Conservation (phyloP, 2,888 invertebrate genomes). For the Dynastes hyllus region DNA sequence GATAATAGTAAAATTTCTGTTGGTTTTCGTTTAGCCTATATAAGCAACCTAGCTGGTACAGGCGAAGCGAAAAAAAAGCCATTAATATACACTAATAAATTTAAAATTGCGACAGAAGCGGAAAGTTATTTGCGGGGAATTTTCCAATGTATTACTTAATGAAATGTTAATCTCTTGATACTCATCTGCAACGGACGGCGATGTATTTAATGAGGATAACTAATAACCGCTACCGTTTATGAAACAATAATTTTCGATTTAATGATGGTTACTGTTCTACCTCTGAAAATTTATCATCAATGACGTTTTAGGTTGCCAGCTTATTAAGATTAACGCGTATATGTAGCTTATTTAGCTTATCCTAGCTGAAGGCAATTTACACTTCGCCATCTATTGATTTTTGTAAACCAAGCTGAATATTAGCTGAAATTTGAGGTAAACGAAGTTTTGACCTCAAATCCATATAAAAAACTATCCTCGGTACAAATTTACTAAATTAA, state of each 20-base stretch:
- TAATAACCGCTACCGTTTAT: constrained; percentile 32
- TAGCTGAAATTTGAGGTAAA: no score
- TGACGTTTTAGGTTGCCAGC: background rate
- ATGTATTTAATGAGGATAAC: background rate
- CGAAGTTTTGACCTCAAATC: no score
- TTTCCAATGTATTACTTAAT: constrained; percentile 34
- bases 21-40: constrained; percentile 18
- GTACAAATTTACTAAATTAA: no score
- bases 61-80: background rate
- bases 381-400: no score
- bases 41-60: background rate
- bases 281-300: background rate
- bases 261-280: constrained; percentile 22
- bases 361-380: no score
- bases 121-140: constrained; percentile 22
- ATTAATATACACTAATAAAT: constrained; percentile 39
- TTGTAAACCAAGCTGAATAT: no score
- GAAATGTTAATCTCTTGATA: constrained; percentile 33
- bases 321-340: no score
- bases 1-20: constrained; percentile 27
- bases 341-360: no score
- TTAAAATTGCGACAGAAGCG: constrained; percentile 43
- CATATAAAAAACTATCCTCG: no score
- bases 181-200: constrained; percentile 5
- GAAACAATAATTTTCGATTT: constrained; percentile 23